Conservation (phyloP, 2,888 invertebrate species). For the Bembecia ichneumoniformis region DNA sequence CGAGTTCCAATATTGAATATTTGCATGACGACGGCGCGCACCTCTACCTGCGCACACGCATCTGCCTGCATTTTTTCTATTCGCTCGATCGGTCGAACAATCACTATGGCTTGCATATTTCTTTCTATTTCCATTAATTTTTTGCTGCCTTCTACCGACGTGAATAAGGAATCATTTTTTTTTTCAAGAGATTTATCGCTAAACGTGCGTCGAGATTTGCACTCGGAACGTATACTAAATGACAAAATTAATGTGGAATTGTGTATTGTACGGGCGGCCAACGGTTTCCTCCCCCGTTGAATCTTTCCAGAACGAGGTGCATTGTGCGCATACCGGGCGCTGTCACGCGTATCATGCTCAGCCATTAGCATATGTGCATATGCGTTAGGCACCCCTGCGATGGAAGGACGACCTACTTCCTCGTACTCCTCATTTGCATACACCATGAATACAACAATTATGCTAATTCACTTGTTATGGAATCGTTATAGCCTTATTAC, state of each 20-base stretch:
- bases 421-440: background rate
- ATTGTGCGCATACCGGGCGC: background rate
- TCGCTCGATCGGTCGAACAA: constrained; percentile 28
- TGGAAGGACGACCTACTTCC: background rate
- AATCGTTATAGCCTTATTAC: background rate
- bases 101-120: constrained; percentile 37
- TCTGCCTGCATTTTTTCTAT: constrained; percentile 30
- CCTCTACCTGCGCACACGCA: constrained; percentile 44
- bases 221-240: constrained; percentile 4
- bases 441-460: background rate
- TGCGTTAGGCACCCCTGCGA: background rate
- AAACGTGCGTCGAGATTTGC: constrained; percentile 10
- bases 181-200: constrained; percentile 34
- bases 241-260: constrained; percentile 9
- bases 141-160: constrained; percentile 22
- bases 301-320: background rate
- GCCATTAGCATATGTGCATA: background rate
- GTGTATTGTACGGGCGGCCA: constrained; percentile 4
- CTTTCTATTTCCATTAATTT: constrained; percentile 38
- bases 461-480: background rate
- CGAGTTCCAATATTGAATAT: constrained; percentile 9
- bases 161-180: constrained; percentile 34
- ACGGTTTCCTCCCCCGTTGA: constrained; percentile 1
- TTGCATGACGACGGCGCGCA: constrained; percentile 25
- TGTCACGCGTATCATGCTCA: background rate